Evolutionary conservation across 1,140 invertebrate species (phyloP), one percentile per base, ranked within the genome.

Genomic region (Euschistus heros): DNA sequence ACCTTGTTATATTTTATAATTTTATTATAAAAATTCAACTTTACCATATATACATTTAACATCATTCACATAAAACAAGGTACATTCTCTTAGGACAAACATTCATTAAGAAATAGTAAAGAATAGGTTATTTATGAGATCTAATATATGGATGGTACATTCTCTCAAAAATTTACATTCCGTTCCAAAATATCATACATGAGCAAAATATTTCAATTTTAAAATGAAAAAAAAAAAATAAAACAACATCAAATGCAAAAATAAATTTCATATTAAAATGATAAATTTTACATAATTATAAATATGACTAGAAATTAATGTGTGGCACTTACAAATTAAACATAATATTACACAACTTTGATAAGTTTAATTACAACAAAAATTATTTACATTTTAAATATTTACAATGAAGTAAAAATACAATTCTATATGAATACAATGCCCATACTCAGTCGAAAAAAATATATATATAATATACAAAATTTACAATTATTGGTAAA

Each of bases 291-390:
- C 15, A 24, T 22, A 57, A 24, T 57, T 24, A 17, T 24, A 20
- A 26, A 57, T 57, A 57, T 57, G 54, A 57, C 54, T 57, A 57
- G 54, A 57, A 57, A 57, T 57, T 24, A 57, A 57, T 57, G 22
- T 24, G 54, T 57, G 54, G 54, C 54, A 57, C 54, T 57, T 57
- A 57, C 2, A 20, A 20, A 57, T 22, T 24, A 57, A 57, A 26
- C 15, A 57, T 24, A 26, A 24, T 26, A 50, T 20, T 50, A 50
- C 22, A 50, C 22, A 50, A 50, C 47, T n/a, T 50, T 24, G 5
- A 57, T 26, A 6, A 57, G 2, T 24, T 57, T 18, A 57, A 57
- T 57, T 57, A 57, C 54, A 57, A 57, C 15, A 57, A 57, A 57
- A 24, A 57, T 6, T 57, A 57, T 57, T 57, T 57, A 57, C 54